Percentiles rank a stretch among this genome's conserved stretches.
Evolutionary conservation across 2,888 invertebrate species (phyloP).

Genomic region (Erpobdella octoculata): DNA sequence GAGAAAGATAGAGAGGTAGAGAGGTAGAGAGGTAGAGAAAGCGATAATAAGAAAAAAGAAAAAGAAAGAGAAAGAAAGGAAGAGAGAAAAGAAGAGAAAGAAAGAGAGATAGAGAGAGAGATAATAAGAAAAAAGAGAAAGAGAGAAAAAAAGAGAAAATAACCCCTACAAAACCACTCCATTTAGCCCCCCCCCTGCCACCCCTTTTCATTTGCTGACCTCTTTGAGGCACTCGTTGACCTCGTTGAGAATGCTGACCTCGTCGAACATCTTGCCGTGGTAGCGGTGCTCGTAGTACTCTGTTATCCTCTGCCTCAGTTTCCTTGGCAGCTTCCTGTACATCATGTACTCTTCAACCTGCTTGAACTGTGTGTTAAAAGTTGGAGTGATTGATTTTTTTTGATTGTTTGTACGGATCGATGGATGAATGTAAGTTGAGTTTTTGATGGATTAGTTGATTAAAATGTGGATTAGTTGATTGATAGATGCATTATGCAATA

Average conservation of each 20-base stretch:
- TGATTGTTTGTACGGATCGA: not conserved
- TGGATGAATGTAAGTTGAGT: conserved; percentile 7
- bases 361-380: conserved; percentile 65
- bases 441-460: no score
- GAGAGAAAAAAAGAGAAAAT: no score
- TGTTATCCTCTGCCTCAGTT: conserved; percentile 89
- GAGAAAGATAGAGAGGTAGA: no score
- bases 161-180: no score
- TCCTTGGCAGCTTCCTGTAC: conserved; percentile 86
- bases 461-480: no score
- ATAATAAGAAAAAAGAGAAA: no score
- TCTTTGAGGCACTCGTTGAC: conserved; percentile 91
- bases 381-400: not conserved
- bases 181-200: not conserved
- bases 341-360: conserved; percentile 99
- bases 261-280: conserved; percentile 98
- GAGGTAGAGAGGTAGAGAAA: no score
- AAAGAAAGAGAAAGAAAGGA: not conserved
- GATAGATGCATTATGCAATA: no score
- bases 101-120: no score
- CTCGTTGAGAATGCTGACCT: conserved; percentile 90
- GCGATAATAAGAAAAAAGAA: not conserved
- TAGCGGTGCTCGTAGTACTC: conserved; percentile 98
- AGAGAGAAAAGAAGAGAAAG: not conserved
- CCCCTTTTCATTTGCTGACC: conserved; percentile 52